Percentiles rank a stretch among this genome's conserved stretches.
Evolutionary conservation across 1,140 invertebrate species (phyloP).

Genomic region (Neotoxoptera formosana): DNA sequence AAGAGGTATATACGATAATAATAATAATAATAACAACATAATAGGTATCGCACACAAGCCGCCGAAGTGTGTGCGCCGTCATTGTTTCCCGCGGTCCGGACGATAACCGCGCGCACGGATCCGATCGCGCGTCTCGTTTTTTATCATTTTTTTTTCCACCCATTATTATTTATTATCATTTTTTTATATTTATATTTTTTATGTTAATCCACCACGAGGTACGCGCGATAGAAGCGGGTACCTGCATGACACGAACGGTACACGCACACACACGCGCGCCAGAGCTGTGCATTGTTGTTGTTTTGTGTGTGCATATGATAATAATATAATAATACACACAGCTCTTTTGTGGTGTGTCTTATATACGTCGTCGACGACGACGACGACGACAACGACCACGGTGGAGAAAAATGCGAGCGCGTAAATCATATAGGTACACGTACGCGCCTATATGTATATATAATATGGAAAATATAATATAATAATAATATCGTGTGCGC

Average conservation of each 20-base stretch:
- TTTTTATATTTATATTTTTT: constrained; percentile 1
- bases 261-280: not conserved
- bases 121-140: not conserved
- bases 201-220: not conserved
- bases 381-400: not conserved
- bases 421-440: constrained; percentile 44
- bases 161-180: constrained; percentile 12
- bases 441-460: not conserved
- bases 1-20: no score
- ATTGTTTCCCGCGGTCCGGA: constrained; percentile 1
- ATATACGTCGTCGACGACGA: not conserved
- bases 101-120: constrained; percentile 37
- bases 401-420: constrained; percentile 15
- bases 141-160: not conserved
- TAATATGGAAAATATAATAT: not conserved
- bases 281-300: constrained; percentile 4
- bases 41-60: not conserved
- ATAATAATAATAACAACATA: not conserved
- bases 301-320: not conserved
- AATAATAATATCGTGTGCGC: not conserved
- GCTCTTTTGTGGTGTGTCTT: constrained; percentile 43
- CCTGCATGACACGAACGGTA: constrained; percentile 48
- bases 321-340: no score
- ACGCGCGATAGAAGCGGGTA: constrained; percentile 53
- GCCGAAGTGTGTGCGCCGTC: not conserved